Conservation (phyloP, 2,113 vertebrate species). For the Percina caprodes region DNA sequence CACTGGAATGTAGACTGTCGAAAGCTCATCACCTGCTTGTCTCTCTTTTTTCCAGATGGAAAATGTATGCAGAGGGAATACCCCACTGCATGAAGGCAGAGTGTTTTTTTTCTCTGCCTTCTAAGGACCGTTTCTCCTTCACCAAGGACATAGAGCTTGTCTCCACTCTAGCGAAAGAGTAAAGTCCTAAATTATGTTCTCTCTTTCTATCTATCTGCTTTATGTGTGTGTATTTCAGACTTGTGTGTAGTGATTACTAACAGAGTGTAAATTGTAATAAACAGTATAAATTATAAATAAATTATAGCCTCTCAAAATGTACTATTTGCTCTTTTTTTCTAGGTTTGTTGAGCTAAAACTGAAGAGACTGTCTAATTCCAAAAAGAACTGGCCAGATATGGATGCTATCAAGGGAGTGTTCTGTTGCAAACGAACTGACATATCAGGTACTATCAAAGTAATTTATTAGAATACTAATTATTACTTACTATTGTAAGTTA, state of each 20-base stretch:
- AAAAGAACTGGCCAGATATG: constrained; percentile 54
- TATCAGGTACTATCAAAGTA: constrained; percentile 56
- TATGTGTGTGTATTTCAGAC: too few relatives aligned
- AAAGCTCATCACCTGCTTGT: neutral
- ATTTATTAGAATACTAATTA: neutral
- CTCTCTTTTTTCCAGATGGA: constrained; percentile 60
- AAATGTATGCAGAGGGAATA: constrained; percentile 55
- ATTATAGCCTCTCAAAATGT: neutral
- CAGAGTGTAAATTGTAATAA: too few relatives aligned
- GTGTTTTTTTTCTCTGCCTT: constrained; percentile 21
- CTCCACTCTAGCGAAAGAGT: constrained; percentile 43
- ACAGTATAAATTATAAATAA: too few relatives aligned
- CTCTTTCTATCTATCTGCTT: neutral
- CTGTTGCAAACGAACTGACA: constrained; percentile 34
- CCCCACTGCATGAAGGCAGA: constrained; percentile 56
- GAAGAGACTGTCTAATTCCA: constrained; percentile 32
- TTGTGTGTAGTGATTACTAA: too few relatives aligned
- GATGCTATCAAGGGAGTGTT: constrained; percentile 59
- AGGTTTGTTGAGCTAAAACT: constrained; percentile 68
- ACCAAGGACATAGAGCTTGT: constrained; percentile 58
- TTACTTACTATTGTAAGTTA: too few relatives aligned
- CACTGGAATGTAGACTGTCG: neutral
- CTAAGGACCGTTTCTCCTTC: constrained; percentile 71
- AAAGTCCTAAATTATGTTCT: neutral
- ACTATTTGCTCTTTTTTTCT: neutral